Evolutionary conservation across 2,797 vertebrate genomes (phyloP).

Genomic region (Salmo trutta): DNA sequence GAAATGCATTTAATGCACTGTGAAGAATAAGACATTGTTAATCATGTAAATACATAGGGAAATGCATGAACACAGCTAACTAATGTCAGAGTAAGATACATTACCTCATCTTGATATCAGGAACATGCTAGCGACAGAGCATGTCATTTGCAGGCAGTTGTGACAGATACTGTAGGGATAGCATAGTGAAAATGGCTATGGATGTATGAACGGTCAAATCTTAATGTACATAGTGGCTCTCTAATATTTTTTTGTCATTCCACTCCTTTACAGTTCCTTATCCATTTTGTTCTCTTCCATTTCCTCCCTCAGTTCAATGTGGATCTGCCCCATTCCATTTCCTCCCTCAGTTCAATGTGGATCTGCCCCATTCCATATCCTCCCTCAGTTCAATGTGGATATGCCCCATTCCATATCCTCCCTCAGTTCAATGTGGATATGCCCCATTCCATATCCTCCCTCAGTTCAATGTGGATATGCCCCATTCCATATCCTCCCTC

Average conservation of each 20-base stretch:
- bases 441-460: neutral
- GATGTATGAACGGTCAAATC: conserved; percentile 45
- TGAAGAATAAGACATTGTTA: neutral
- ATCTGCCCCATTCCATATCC: neutral
- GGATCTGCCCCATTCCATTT: neutral
- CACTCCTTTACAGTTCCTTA: conserved; percentile 30
- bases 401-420: neutral
- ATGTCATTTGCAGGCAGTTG: conserved; percentile 16
- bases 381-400: neutral
- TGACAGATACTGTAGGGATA: conserved; percentile 61
- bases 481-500: neutral
- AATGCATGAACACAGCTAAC: neutral
- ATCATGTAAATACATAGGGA: neutral
- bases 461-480: neutral
- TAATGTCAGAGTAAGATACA: neutral
- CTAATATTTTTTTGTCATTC: conserved; percentile 56
- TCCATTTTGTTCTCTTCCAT: conserved; percentile 45
- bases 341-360: neutral
- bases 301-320: neutral
- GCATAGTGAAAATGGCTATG: conserved; percentile 45
- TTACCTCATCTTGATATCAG: neutral
- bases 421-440: neutral
- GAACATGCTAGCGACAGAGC: neutral
- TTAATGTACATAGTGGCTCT: conserved; percentile 35
- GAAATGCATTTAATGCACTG: neutral